phyloP scores from a whole-genome alignment of 2,797 vertebrate genomes.

The Pitangus sulphuratus region DNA sequence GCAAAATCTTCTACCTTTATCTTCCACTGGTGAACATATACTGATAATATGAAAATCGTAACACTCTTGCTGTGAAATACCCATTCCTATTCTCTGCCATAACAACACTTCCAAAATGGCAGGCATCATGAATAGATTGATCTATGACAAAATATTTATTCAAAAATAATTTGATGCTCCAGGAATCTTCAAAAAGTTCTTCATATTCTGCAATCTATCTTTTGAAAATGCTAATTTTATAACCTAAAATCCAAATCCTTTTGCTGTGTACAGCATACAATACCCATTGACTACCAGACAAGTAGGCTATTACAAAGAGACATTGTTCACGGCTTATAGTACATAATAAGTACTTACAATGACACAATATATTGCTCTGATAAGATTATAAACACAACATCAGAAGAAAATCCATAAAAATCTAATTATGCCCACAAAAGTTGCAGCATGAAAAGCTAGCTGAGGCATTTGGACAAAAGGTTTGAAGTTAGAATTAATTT shows the following conservation, averaged over 20 bases:
- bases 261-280: constrained; percentile 3
- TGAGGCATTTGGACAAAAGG: constrained; percentile 32
- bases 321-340: constrained; percentile 8
- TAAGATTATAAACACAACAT: constrained; percentile 68
- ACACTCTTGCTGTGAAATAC: neutral
- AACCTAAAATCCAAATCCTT: constrained; percentile 26
- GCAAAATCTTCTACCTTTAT: neutral
- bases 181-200: neutral
- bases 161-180: constrained; percentile 16
- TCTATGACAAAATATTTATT: neutral
- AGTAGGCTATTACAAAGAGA: constrained; percentile 26
- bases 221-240: constrained; percentile 48
- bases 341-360: constrained; percentile 54
- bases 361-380: constrained; percentile 43
- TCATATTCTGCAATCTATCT: constrained; percentile 17
- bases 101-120: neutral
- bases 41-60: neutral
- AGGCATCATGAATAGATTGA: constrained; percentile 4
- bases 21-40: neutral
- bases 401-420: constrained; percentile 68
- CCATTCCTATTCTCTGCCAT: neutral
- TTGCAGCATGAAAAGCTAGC: constrained; percentile 51
- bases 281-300: neutral
- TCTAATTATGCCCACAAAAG: constrained; percentile 54
- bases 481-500: constrained; percentile 70